These are phyloP conservation scores for Cosmia trapezina DNA, from an alignment of 2,888 invertebrate species.

Conservation along the genomic window DNA sequence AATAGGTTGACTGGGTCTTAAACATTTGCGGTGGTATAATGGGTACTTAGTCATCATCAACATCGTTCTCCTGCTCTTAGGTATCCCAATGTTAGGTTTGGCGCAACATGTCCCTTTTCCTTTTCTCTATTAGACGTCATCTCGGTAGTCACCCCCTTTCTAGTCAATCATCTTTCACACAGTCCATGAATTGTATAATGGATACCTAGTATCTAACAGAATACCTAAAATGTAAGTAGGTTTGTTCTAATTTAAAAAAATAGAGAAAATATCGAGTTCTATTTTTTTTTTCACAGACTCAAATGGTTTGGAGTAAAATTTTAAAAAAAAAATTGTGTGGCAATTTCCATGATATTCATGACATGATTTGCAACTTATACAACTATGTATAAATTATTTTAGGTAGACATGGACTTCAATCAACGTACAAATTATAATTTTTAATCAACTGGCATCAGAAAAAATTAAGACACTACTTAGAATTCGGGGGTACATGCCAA, in stretches of 20 bases:
- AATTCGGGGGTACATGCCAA: constrained; percentile 13
- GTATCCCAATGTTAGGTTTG: too few species aligned
- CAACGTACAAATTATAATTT: constrained; percentile 10
- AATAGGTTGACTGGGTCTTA: background rate
- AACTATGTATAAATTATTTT: background rate
- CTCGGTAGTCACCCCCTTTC: too few species aligned
- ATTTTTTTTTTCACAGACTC: background rate
- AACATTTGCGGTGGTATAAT: background rate
- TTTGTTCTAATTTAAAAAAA: background rate
- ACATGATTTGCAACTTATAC: background rate
- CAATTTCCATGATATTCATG: background rate
- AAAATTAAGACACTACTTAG: too few species aligned
- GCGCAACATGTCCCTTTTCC: too few species aligned
- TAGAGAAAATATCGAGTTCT: background rate
- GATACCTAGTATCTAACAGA: background rate
- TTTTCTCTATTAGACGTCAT: too few species aligned
- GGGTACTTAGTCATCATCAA: too few species aligned
- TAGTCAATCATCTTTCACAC: too few species aligned
- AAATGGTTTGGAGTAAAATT: too few species aligned
- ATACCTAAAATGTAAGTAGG: background rate
- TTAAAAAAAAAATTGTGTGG: too few species aligned
- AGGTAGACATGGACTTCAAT: constrained; percentile 9
- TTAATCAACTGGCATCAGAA: background rate
- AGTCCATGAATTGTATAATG: too few species aligned
- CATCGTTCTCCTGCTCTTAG: too few species aligned